Conservation (phyloP, 1,140 invertebrate species). For the Sinella curviseta region DNA sequence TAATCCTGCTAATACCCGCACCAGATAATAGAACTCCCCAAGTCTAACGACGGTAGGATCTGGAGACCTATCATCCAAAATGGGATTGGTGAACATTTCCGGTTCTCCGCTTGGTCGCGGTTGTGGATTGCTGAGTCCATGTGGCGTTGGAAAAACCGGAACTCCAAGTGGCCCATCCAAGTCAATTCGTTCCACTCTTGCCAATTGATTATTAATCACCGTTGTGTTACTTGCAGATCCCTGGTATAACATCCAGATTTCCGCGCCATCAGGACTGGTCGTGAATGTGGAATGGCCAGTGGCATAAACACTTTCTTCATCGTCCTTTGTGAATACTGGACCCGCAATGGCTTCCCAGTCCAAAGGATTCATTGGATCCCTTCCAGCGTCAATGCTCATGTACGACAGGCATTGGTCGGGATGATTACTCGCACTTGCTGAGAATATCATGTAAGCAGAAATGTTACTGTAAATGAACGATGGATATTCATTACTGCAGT, state of each 20-base stretch:
- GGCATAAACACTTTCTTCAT: slow-evolving; percentile 14
- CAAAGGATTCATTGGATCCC: not conserved
- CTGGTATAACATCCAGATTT: slow-evolving; percentile 17
- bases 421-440: slow-evolving; percentile 16
- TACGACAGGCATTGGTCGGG: slow-evolving; percentile 14
- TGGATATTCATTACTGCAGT: slow-evolving; percentile 17
- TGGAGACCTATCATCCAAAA: slow-evolving; percentile 30
- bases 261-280: not conserved
- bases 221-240: not conserved
- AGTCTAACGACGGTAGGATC: slow-evolving; percentile 21
- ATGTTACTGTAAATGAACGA: slow-evolving; percentile 20
- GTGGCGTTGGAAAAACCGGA: slow-evolving; percentile 31
- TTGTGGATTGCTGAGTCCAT: slow-evolving; percentile 7
- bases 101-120: slow-evolving; percentile 34
- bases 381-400: slow-evolving; percentile 22
- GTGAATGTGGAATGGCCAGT: not conserved
- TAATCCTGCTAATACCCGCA: slow-evolving; percentile 11
- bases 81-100: slow-evolving; percentile 35
- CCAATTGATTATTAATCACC: slow-evolving; percentile 24
- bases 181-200: slow-evolving; percentile 35
- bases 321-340: slow-evolving; percentile 28
- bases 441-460: slow-evolving; percentile 13
- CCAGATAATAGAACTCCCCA: slow-evolving; percentile 30
- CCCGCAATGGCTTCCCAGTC: not conserved
- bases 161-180: slow-evolving; percentile 21